Evolutionary conservation across 1,140 invertebrate genomes (phyloP).

Genomic region (Papilio xuthus): DNA sequence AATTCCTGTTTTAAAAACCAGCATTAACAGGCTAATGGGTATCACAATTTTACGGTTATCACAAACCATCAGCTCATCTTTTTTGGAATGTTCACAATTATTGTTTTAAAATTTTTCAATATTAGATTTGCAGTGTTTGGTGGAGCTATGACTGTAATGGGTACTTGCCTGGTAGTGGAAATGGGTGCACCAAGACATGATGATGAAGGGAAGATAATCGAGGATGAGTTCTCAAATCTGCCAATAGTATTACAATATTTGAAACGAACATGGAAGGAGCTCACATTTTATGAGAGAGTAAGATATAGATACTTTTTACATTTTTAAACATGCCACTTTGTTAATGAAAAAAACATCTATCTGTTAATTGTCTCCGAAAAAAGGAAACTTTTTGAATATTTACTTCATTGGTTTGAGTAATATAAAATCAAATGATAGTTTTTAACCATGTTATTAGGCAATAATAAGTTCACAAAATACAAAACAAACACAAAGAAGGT

Average conservation of each 20-base stretch:
- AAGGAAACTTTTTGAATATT: no score
- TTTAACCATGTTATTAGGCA: no score
- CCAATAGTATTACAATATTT: constrained; percentile 87
- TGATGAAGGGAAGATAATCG: constrained; percentile 87
- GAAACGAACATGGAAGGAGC: constrained; percentile 87
- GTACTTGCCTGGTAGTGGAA: constrained; percentile 84
- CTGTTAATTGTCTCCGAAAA: no score
- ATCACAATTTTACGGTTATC: no score
- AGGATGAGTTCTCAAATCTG: constrained; percentile 91
- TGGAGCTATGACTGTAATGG: constrained; percentile 72
- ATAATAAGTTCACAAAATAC: no score
- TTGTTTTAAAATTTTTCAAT: neutral
- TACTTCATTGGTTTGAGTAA: no score
- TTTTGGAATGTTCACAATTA: no score
- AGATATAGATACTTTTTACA: neutral
- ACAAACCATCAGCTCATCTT: no score
- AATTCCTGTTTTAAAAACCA: no score
- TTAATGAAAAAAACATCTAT: neutral
- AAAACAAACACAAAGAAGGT: no score
- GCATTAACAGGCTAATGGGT: no score
- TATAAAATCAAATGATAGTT: no score
- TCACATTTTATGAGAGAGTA: constrained; percentile 90
- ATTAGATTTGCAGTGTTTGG: constrained; percentile 82
- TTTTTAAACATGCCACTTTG: neutral
- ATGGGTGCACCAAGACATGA: constrained; percentile 88